These are phyloP conservation scores for Arctopsyche grandis DNA, from an alignment of 1,140 invertebrate species.

Conservation along the genomic window DNA sequence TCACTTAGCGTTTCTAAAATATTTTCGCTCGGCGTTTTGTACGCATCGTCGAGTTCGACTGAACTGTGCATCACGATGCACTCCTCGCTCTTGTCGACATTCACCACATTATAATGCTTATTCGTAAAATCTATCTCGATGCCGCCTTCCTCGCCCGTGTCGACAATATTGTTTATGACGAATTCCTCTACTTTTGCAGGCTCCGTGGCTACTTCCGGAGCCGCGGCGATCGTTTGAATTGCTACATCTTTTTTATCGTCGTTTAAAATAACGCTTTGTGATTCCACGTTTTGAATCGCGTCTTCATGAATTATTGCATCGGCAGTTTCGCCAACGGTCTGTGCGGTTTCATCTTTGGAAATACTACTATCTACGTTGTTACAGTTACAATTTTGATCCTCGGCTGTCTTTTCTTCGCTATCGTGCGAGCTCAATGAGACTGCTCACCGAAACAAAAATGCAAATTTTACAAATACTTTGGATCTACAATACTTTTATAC, in stretches of 20 bases:
- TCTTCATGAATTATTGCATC: neutral
- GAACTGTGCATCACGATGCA: constrained; percentile 30
- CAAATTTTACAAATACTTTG: neutral
- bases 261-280: too few relatives aligned
- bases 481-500: too few relatives aligned
- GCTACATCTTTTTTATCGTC: neutral
- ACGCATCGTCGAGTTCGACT: constrained; percentile 56
- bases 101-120: constrained; percentile 3
- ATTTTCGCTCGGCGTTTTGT: constrained; percentile 60
- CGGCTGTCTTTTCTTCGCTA: constrained; percentile 1
- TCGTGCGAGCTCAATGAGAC: constrained; percentile 29
- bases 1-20: constrained; percentile 61
- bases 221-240: neutral
- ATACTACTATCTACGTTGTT: neutral
- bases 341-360: neutral
- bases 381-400: constrained; percentile 5
- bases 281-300: neutral
- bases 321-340: neutral
- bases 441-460: constrained; percentile 37
- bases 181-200: neutral
- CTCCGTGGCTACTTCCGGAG: neutral
- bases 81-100: neutral
- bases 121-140: constrained; percentile 52
- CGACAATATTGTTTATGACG: constrained; percentile 42
- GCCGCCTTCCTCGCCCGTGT: constrained; percentile 53